Percentiles rank a stretch among this genome's conserved stretches.
Conservation (phyloP, 2,888 invertebrate genomes). For the Folsomia candida region DNA sequence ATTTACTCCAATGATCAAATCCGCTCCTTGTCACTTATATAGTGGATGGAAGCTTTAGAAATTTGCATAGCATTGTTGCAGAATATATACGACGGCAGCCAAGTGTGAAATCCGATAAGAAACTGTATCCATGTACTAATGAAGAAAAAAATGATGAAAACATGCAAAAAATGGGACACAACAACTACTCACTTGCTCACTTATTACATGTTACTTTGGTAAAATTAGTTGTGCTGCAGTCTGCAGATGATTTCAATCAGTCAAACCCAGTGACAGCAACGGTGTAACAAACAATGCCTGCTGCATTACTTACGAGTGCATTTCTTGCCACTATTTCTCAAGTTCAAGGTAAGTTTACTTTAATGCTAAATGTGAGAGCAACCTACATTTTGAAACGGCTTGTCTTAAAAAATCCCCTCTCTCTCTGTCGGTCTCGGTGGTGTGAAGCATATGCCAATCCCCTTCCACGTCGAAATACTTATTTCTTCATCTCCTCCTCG, state of each 20-base stretch:
- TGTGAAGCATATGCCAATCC: neutral
- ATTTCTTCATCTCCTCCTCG: neutral
- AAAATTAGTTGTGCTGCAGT: neutral
- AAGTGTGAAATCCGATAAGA: neutral
- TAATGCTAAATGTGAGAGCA: neutral
- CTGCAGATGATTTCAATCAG: neutral
- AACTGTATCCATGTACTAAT: too few species aligned
- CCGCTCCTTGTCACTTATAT: neutral
- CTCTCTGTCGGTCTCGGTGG: too few species aligned
- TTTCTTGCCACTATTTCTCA: neutral
- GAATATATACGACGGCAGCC: too few species aligned
- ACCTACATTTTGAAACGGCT: neutral
- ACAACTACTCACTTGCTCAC: neutral
- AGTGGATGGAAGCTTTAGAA: neutral
- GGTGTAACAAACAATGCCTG: neutral
- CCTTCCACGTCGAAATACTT: neutral
- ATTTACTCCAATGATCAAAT: neutral
- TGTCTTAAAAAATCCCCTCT: neutral
- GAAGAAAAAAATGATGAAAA: neutral
- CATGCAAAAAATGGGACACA: neutral
- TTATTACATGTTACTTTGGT: neutral
- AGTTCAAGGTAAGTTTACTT: neutral
- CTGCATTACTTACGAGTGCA: neutral
- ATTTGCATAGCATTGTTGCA: neutral
- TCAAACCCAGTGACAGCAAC: neutral